Evolutionary conservation across 2,888 invertebrate genomes (phyloP).

Genomic region (Resseliella maxima): DNA sequence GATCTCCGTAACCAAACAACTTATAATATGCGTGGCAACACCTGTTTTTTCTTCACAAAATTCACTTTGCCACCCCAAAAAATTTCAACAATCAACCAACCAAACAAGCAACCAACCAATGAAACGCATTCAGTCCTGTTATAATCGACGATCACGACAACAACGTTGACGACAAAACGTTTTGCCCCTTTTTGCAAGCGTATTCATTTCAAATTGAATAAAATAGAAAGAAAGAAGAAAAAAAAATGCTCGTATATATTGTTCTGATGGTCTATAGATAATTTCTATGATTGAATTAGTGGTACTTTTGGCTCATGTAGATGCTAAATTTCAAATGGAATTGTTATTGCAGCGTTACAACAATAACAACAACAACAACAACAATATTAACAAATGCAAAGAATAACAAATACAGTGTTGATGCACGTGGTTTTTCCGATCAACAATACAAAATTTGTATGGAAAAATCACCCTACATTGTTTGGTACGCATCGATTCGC

Average conservation of each 20-base stretch:
- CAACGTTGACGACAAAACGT: not conserved
- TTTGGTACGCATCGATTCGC: not conserved
- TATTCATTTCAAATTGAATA: no score
- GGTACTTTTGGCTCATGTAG: not conserved
- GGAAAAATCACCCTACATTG: slow-evolving; percentile 26
- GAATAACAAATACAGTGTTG: slow-evolving; percentile 51
- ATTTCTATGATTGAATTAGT: slow-evolving; percentile 49
- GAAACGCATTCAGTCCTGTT: not conserved
- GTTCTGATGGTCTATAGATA: slow-evolving; percentile 30
- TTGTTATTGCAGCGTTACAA: not conserved
- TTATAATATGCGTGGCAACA: slow-evolving; percentile 52
- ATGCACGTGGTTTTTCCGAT: slow-evolving; percentile 55
- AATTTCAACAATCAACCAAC: slow-evolving; percentile 55
- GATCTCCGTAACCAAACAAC: slow-evolving; percentile 36
- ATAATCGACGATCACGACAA: not conserved
- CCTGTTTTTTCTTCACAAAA: slow-evolving; percentile 31
- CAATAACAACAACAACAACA: slow-evolving; percentile 31
- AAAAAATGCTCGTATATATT: not conserved
- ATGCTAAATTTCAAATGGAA: not conserved
- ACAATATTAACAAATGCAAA: no score
- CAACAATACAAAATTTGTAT: no score
- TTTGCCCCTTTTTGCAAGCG: not conserved
- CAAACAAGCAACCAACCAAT: slow-evolving; percentile 43
- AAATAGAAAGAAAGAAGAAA: no score
- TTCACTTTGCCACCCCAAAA: slow-evolving; percentile 49